Evolutionary conservation across 2,113 vertebrate genomes (phyloP).

Genomic region (Rissa tridactyla): DNA sequence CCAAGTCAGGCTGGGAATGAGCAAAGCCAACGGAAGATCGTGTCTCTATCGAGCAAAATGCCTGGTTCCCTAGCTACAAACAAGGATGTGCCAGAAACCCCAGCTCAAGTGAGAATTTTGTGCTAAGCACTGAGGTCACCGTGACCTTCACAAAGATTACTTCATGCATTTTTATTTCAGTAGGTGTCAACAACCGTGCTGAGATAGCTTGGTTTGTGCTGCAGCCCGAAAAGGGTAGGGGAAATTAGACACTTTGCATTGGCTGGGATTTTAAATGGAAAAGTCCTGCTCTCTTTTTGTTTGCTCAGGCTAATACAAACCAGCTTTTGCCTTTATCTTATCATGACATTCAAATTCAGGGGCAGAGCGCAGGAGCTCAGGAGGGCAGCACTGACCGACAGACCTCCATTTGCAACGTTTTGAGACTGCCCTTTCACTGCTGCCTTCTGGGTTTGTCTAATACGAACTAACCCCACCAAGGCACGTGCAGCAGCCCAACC

Average conservation of each 20-base stretch:
- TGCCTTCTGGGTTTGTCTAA: not conserved
- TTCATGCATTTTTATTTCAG: slow-evolving; percentile 49
- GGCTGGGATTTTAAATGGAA: slow-evolving; percentile 34
- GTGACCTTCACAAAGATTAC: slow-evolving; percentile 43
- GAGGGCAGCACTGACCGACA: not conserved
- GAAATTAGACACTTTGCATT: slow-evolving; percentile 28
- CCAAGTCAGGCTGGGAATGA: slow-evolving; percentile 44
- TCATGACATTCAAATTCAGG: slow-evolving; percentile 26
- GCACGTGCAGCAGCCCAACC: rapidly evolving
- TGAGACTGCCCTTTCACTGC: not conserved
- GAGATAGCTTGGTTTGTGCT: slow-evolving; percentile 24
- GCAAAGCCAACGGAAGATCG: slow-evolving; percentile 20
- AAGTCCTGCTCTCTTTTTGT: slow-evolving; percentile 30
- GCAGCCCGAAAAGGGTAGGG: not conserved
- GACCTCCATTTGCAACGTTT: not conserved
- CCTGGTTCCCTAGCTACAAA: slow-evolving; percentile 55
- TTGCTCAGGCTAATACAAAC: slow-evolving; percentile 39
- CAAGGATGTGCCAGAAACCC: slow-evolving; percentile 36
- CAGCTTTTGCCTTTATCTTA: slow-evolving; percentile 42
- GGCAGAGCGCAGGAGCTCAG: not conserved
- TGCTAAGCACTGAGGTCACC: slow-evolving; percentile 24
- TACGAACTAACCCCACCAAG: not conserved
- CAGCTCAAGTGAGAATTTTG: slow-evolving; percentile 32
- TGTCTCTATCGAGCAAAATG: slow-evolving; percentile 39
- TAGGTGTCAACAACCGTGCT: slow-evolving; percentile 17